phyloP scores from a whole-genome alignment of 2,888 invertebrate species.

The Pyralis farinalis region DNA sequence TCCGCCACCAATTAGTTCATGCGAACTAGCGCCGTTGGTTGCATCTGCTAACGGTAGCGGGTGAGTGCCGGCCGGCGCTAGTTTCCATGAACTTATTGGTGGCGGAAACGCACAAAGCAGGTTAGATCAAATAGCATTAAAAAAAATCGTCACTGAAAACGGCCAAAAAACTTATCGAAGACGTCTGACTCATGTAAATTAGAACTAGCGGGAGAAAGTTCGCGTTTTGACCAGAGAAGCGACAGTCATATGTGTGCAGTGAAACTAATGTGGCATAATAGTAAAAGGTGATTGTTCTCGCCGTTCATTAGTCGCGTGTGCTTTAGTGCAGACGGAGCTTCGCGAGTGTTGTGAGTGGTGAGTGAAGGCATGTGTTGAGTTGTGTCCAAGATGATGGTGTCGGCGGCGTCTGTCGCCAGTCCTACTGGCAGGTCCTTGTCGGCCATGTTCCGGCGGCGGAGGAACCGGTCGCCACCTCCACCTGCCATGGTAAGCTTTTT shows the following conservation, averaged over 20 bases:
- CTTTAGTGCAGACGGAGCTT: slow-evolving; percentile 16
- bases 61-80: no score
- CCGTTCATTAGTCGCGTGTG: slow-evolving; percentile 12
- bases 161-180: background rate
- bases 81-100: no score
- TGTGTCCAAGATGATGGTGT: slow-evolving; percentile 51
- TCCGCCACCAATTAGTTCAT: no score
- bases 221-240: slow-evolving; percentile 26
- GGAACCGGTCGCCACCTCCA: slow-evolving; percentile 35
- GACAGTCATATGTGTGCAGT: no score
- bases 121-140: no score
- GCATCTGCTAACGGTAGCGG: no score
- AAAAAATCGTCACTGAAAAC: background rate
- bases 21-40: no score
- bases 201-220: slow-evolving; percentile 41
- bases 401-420: slow-evolving; percentile 44
- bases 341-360: slow-evolving; percentile 3
- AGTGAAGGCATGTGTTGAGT: slow-evolving; percentile 11
- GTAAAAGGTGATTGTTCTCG: slow-evolving; percentile 34
- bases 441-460: slow-evolving; percentile 56
- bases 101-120: no score
- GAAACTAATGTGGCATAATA: slow-evolving; percentile 17
- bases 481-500: slow-evolving; percentile 38
- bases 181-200: slow-evolving; percentile 1
- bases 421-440: slow-evolving; percentile 54